phyloP scores from a whole-genome alignment of 2,797 vertebrate species.

The Coregonus sp. region DNA sequence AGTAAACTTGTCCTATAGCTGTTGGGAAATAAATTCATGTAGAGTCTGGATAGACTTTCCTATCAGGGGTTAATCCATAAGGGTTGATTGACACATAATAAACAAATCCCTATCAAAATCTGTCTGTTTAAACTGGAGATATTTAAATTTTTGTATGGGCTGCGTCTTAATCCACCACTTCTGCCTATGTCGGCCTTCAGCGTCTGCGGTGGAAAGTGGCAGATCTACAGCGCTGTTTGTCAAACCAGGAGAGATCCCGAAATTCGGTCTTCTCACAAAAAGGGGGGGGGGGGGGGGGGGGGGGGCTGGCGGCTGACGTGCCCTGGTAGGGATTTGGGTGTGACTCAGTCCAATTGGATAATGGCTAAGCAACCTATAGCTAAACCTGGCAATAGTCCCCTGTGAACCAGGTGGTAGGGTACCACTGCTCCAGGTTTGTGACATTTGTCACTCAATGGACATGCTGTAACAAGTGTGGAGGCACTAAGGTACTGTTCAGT shows the following conservation, averaged over 20 bases:
- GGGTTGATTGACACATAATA: too few species aligned
- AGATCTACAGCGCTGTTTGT: too few species aligned
- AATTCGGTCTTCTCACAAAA: too few species aligned
- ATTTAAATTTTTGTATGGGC: too few species aligned
- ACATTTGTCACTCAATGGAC: slow-evolving; percentile 57
- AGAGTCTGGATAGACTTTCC: neutral
- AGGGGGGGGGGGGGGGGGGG: too few species aligned
- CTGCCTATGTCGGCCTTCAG: too few species aligned
- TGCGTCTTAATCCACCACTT: too few species aligned
- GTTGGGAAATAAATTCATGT: neutral
- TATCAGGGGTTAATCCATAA: too few species aligned
- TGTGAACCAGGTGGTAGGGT: slow-evolving; percentile 58
- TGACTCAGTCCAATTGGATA: slow-evolving; percentile 8
- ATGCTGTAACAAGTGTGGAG: slow-evolving; percentile 17
- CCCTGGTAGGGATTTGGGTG: slow-evolving; percentile 30
- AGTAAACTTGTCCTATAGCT: neutral
- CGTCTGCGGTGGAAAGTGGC: too few species aligned
- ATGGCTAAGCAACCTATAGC: slow-evolving; percentile 25
- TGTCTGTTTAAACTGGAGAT: too few species aligned
- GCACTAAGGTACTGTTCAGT: neutral
- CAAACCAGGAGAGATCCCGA: too few species aligned
- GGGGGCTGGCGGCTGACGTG: slow-evolving; percentile 29
- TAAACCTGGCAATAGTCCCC: slow-evolving; percentile 29
- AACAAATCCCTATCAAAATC: too few species aligned
- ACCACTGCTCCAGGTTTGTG: slow-evolving; percentile 30